Conservation (phyloP, 2,113 vertebrate genomes). For the Stictonetta naevosa region DNA sequence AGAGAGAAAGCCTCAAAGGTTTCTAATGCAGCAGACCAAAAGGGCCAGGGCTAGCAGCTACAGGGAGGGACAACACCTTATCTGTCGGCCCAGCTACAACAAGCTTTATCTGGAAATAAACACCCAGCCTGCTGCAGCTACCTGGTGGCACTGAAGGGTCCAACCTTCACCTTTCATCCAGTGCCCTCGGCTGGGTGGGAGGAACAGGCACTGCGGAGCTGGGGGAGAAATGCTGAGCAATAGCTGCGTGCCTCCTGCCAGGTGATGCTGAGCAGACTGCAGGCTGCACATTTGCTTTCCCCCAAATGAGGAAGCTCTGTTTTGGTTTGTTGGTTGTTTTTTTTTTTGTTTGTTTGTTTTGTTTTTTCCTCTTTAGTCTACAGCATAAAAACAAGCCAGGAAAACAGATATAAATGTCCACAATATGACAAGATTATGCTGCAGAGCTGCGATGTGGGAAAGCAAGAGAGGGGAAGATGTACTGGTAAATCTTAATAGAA, state of each 20-base stretch:
- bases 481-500: neutral
- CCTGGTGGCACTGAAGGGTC: fast-evolving
- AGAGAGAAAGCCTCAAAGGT: neutral
- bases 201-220: neutral
- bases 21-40: neutral
- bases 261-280: neutral
- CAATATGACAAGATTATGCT: neutral
- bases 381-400: neutral
- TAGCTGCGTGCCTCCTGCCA: constrained; percentile 37
- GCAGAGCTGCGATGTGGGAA: neutral
- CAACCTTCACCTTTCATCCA: neutral
- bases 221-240: neutral
- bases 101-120: fast-evolving
- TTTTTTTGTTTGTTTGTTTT: no score
- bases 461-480: neutral
- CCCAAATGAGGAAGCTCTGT: neutral
- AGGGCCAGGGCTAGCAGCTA: neutral
- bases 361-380: neutral
- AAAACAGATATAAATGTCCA: constrained; percentile 9
- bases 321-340: neutral
- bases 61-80: neutral
- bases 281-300: neutral
- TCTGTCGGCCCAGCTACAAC: neutral
- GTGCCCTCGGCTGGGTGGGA: neutral
- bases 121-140: neutral